Conservation (phyloP, 2,888 invertebrate genomes). For the Tuberolachnus salignus region DNA sequence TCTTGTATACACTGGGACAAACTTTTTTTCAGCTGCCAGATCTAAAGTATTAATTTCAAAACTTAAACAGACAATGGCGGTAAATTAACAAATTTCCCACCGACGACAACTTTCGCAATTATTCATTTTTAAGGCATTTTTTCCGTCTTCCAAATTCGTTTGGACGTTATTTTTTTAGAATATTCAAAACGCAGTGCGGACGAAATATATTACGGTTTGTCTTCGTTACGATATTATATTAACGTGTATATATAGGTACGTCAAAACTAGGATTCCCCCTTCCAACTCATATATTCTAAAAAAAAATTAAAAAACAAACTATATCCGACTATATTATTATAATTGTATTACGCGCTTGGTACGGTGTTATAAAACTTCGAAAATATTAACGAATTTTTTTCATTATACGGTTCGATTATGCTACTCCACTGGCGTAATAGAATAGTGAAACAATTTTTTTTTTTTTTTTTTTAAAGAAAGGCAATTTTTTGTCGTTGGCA, state of each 20-base stretch:
- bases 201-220: constrained; percentile 34
- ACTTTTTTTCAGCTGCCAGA: constrained; percentile 35
- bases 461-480: too few relatives aligned
- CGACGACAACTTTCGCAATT: constrained; percentile 47
- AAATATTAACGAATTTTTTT: too few relatives aligned
- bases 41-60: constrained; percentile 45
- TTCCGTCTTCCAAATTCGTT: constrained; percentile 8
- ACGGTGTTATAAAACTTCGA: too few relatives aligned
- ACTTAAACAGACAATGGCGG: constrained; percentile 48
- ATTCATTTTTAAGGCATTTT: constrained; percentile 38
- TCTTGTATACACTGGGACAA: neutral
- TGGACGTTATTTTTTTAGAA: constrained; percentile 1
- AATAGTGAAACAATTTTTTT: too few relatives aligned
- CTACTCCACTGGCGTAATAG: too few relatives aligned
- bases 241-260: too few relatives aligned
- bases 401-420: too few relatives aligned
- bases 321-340: too few relatives aligned
- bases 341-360: too few relatives aligned
- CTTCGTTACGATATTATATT: constrained; percentile 4
- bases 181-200: constrained; percentile 22
- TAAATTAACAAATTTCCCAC: constrained; percentile 47
- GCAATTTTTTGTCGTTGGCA: too few relatives aligned
- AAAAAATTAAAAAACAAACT: neutral
- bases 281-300: neutral
- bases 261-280: constrained; percentile 2